phyloP scores from a whole-genome alignment of 2,888 invertebrate genomes.

The Caenorhabditis sp. region DNA sequence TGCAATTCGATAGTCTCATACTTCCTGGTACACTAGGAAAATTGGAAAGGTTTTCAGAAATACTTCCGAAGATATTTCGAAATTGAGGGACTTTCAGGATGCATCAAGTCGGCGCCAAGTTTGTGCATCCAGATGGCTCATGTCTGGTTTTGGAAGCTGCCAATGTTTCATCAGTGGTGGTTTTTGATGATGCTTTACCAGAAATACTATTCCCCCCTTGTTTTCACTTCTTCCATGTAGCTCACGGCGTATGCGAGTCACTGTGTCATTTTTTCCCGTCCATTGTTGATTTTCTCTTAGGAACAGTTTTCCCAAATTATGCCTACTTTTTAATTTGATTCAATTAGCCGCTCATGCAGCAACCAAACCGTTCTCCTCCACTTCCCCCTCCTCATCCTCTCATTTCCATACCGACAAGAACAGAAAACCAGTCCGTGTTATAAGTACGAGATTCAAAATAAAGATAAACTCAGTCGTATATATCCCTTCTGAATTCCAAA shows the following conservation, averaged over 20 bases:
- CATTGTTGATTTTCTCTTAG: conserved; percentile 66
- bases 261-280: conserved; percentile 60
- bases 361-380: conserved; percentile 33
- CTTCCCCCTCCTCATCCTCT: conserved; percentile 29
- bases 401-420: conserved; percentile 49
- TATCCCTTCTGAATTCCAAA: conserved; percentile 54
- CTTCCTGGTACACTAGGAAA: conserved; percentile 62
- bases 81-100: conserved; percentile 38
- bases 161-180: conserved; percentile 55
- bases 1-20: conserved; percentile 64
- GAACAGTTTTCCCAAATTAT: conserved; percentile 66
- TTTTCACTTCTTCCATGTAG: conserved; percentile 62
- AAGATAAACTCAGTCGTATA: conserved; percentile 63
- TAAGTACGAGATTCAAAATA: conserved; percentile 61
- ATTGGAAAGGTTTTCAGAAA: conserved; percentile 49
- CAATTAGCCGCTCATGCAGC: conserved; percentile 46
- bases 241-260: conserved; percentile 61
- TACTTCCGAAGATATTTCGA: neutral
- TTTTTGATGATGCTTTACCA: conserved; percentile 55
- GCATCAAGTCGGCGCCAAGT: conserved; percentile 63
- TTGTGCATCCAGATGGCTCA: conserved; percentile 55
- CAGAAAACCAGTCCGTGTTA: conserved; percentile 58
- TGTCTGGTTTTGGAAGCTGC: conserved; percentile 52
- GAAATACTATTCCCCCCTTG: conserved; percentile 52
- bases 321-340: conserved; percentile 65